Percentiles rank a stretch among this genome's conserved stretches.
Evolutionary conservation across 2,797 vertebrate genomes (phyloP).

Genomic region (Clarias laeviceps): DNA sequence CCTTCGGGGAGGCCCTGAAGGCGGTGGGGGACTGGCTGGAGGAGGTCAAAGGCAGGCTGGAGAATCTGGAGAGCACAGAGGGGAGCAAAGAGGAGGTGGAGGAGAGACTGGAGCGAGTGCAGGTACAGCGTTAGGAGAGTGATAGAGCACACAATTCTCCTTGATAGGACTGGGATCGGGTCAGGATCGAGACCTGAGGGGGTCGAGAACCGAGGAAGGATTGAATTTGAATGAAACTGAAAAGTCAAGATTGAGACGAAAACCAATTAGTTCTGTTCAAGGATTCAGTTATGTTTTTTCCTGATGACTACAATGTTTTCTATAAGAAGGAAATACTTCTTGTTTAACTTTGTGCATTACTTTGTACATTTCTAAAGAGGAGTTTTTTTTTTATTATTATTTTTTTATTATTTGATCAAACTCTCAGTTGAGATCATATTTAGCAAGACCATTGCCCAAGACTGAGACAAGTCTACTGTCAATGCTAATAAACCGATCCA

Average conservation of each 20-base stretch:
- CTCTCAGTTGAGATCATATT: neutral
- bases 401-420: neutral
- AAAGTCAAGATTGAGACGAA: neutral
- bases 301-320: neutral
- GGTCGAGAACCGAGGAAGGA: neutral
- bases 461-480: neutral
- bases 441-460: neutral
- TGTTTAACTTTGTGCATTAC: neutral
- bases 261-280: neutral
- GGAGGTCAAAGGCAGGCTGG: conserved; percentile 83
- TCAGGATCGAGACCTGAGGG: neutral
- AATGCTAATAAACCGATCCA: neutral
- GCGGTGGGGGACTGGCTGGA: conserved; percentile 88
- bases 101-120: conserved; percentile 81
- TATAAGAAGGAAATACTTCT: neutral
- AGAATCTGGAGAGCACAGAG: conserved; percentile 81
- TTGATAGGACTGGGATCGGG: neutral
- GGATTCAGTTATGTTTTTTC: neutral
- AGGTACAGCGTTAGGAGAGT: conserved; percentile 73
- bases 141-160: neutral
- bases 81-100: conserved; percentile 88
- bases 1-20: conserved; percentile 86
- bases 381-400: neutral
- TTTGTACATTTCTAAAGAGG: neutral
- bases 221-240: too few species aligned